A percentile compares a stretch with the other conserved stretches of the same genome.
These are phyloP conservation scores for Lithophane socia DNA, from an alignment of 2,888 invertebrate species.

Conservation along the genomic window DNA sequence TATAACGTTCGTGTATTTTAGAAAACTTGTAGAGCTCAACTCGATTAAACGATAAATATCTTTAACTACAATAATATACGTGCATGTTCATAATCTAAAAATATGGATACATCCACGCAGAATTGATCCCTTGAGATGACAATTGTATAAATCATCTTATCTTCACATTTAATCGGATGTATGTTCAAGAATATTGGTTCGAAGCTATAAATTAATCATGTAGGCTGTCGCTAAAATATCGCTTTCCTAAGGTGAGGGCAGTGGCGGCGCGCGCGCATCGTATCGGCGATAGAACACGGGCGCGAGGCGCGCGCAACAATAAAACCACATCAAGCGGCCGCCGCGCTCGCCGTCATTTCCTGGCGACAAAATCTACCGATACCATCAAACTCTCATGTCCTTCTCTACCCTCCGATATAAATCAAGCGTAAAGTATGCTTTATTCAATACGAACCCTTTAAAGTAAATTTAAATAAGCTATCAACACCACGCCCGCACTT, in stretches of 20 bases:
- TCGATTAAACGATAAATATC: conserved; percentile 50
- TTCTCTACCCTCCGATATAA: conserved; percentile 80
- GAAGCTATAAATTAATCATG: conserved; percentile 89
- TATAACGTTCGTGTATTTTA: conserved; percentile 35
- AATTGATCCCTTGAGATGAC: conserved; percentile 73
- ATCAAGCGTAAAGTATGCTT: conserved; percentile 79
- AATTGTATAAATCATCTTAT: conserved; percentile 87
- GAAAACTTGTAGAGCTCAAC: conserved; percentile 33
- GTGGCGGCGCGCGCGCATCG: conserved; percentile 82
- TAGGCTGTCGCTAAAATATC: conserved; percentile 89
- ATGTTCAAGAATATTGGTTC: conserved; percentile 84
- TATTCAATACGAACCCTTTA: conserved; percentile 77
- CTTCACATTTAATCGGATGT: conserved; percentile 86
- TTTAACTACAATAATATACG: conserved; percentile 43
- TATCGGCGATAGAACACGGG: conserved; percentile 81
- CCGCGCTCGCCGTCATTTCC: conserved; percentile 84
- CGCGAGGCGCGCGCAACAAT: conserved; percentile 80
- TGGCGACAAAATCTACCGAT: conserved; percentile 88
- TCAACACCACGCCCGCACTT: conserved; percentile 78
- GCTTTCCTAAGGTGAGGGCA: conserved; percentile 81
- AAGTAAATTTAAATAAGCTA: conserved; percentile 86
- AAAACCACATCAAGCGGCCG: conserved; percentile 75
- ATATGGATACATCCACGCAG: conserved; percentile 64
- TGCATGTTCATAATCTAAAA: conserved; percentile 45
- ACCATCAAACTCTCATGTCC: conserved; percentile 84